Evolutionary conservation across 92 coral and sea anemone species (phyloP).

Genomic region (Phenganax stokvisi): DNA sequence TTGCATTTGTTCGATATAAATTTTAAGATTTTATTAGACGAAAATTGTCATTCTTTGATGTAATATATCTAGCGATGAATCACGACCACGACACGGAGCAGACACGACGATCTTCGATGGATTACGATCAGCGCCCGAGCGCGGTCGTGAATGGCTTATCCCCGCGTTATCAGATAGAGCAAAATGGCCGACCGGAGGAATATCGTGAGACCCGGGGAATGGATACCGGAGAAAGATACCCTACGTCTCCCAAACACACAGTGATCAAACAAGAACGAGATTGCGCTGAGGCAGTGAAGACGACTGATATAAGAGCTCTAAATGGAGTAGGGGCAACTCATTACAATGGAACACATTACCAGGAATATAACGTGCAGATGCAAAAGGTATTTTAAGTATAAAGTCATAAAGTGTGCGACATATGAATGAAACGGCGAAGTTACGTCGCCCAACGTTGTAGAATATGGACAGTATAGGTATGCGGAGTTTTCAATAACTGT

Average conservation of each 20-base stretch:
- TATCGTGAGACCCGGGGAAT: slow-evolving; percentile 27
- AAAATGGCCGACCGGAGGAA: slow-evolving; percentile 28
- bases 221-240: slow-evolving; percentile 20
- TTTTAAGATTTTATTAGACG: background rate
- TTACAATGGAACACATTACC: slow-evolving; percentile 20
- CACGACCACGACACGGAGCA: slow-evolving; percentile 29
- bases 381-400: slow-evolving; percentile 14
- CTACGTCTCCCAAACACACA: slow-evolving; percentile 15
- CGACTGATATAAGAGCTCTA: slow-evolving; percentile 6
- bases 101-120: slow-evolving; percentile 26
- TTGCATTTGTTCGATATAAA: too few relatives aligned
- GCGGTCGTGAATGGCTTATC: slow-evolving; percentile 26
- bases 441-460: too few relatives aligned
- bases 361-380: slow-evolving; percentile 25
- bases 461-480: too few relatives aligned
- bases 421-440: too few relatives aligned
- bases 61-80: background rate
- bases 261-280: slow-evolving; percentile 34
- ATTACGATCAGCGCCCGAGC: slow-evolving; percentile 32
- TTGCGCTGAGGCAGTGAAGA: background rate
- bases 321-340: slow-evolving; percentile 23
- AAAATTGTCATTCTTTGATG: background rate
- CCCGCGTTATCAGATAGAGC: slow-evolving; percentile 23
- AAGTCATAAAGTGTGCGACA: too few relatives aligned
- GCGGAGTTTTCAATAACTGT: too few relatives aligned